phyloP scores from a whole-genome alignment of 2,797 vertebrate genomes.

The Salarias fasciatus region DNA sequence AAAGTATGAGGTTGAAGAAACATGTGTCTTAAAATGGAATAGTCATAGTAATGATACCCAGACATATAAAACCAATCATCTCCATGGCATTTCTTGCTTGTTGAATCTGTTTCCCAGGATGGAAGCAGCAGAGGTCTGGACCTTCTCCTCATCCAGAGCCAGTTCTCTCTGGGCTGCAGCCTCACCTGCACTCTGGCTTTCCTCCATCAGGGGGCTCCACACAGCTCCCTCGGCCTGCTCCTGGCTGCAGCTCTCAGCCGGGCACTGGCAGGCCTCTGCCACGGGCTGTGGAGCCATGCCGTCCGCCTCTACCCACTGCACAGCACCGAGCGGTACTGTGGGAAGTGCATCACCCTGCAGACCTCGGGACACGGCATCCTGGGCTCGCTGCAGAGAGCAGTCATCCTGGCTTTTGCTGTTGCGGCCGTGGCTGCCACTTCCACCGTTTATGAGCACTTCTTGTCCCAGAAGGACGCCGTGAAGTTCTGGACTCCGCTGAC shows the following conservation, averaged over 20 bases:
- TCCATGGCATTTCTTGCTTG: neutral
- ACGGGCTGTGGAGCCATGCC: conserved; percentile 78
- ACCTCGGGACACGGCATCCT: conserved; percentile 76
- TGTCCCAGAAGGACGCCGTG: conserved; percentile 84
- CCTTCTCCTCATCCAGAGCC: conserved; percentile 85
- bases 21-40: no score
- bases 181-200: conserved; percentile 85
- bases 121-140: conserved; percentile 36
- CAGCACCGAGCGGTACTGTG: conserved; percentile 84
- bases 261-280: conserved; percentile 66
- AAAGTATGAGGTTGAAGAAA: no score
- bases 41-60: no score
- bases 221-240: conserved; percentile 79
- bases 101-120: conserved; percentile 42
- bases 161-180: conserved; percentile 90
- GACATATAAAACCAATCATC: no score
- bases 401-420: conserved; percentile 81
- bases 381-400: conserved; percentile 73
- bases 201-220: conserved; percentile 88
- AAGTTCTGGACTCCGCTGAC: conserved; percentile 91
- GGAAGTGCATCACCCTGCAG: conserved; percentile 87
- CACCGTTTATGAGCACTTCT: conserved; percentile 88
- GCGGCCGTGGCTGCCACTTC: conserved; percentile 79
- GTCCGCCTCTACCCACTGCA: conserved; percentile 85
- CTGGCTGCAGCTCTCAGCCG: conserved; percentile 84